A percentile compares a stretch with the other conserved stretches of the same genome.
phyloP scores from a whole-genome alignment of 2,797 vertebrate genomes.

The Australoheros facetus region DNA sequence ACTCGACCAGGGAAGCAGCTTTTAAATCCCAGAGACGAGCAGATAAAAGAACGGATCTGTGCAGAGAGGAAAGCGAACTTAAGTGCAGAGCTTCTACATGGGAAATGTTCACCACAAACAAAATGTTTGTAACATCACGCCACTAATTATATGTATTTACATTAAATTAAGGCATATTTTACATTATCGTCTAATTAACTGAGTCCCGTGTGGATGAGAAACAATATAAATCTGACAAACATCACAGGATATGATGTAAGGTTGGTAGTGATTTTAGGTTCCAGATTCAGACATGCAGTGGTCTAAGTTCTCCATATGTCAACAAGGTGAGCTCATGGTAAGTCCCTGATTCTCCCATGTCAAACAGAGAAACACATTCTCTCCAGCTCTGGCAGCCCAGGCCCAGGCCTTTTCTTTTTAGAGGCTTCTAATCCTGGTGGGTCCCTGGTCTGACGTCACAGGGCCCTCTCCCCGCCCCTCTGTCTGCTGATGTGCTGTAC shows the following conservation, averaged over 20 bases:
- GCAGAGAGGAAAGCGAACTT: not conserved
- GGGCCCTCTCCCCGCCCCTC: constrained; percentile 59
- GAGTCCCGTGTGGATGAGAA: constrained; percentile 14
- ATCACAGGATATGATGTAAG: constrained; percentile 19
- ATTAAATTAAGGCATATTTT: constrained; percentile 4
- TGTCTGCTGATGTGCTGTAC: constrained; percentile 89
- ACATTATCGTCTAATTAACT: constrained; percentile 3
- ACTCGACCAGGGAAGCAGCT: not conserved
- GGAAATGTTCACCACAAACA: not conserved
- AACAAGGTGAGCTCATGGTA: constrained; percentile 82
- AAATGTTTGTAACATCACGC: not conserved
- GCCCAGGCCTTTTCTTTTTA: constrained; percentile 87
- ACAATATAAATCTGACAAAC: constrained; percentile 25
- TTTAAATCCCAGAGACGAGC: not conserved
- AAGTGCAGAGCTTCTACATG: not conserved
- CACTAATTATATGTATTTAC: constrained; percentile 12
- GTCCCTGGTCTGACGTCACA: constrained; percentile 87
- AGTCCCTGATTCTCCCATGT: constrained; percentile 80
- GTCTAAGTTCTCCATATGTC: constrained; percentile 68
- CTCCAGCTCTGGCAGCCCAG: constrained; percentile 60
- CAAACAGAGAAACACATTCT: constrained; percentile 68
- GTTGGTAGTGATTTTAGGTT: constrained; percentile 51
- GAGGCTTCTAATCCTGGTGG: constrained; percentile 99
- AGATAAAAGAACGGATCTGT: not conserved
- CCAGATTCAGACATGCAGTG: constrained; percentile 45